These are phyloP conservation scores for Apeira syringaria DNA, from an alignment of 2,888 invertebrate genomes.

Conservation along the genomic window DNA sequence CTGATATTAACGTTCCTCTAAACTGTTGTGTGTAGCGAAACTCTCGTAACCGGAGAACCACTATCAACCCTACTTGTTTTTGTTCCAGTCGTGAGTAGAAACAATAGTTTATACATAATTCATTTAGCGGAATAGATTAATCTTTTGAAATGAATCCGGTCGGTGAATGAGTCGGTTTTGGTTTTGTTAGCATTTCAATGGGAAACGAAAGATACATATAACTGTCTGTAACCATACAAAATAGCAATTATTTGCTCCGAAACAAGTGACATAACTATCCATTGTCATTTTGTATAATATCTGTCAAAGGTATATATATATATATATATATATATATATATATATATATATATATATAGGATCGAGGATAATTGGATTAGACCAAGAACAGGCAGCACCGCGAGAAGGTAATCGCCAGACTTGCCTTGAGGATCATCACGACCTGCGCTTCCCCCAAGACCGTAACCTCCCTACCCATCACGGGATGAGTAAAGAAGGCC, in stretches of 20 bases:
- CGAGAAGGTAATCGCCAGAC: too few species aligned
- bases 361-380: too few species aligned
- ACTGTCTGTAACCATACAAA: not conserved
- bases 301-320: too few species aligned
- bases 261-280: too few species aligned
- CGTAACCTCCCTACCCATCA: too few species aligned
- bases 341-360: too few species aligned
- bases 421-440: too few species aligned
- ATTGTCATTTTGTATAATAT: too few species aligned
- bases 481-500: too few species aligned
- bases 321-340: too few species aligned
- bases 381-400: too few species aligned
- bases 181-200: conserved; percentile 24
- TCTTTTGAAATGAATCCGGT: conserved; percentile 30
- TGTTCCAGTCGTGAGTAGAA: conserved; percentile 34
- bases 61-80: conserved; percentile 42
- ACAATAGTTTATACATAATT: conserved; percentile 51
- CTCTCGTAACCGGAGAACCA: conserved; percentile 23
- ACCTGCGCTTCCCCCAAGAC: too few species aligned
- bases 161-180: conserved; percentile 25
- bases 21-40: not conserved
- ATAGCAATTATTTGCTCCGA: not conserved
- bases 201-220: conserved; percentile 20
- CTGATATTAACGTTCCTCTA: not conserved
- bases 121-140: conserved; percentile 45